These are phyloP conservation scores for Channallabes apus DNA, from an alignment of 2,797 vertebrate genomes.

Conservation along the genomic window DNA sequence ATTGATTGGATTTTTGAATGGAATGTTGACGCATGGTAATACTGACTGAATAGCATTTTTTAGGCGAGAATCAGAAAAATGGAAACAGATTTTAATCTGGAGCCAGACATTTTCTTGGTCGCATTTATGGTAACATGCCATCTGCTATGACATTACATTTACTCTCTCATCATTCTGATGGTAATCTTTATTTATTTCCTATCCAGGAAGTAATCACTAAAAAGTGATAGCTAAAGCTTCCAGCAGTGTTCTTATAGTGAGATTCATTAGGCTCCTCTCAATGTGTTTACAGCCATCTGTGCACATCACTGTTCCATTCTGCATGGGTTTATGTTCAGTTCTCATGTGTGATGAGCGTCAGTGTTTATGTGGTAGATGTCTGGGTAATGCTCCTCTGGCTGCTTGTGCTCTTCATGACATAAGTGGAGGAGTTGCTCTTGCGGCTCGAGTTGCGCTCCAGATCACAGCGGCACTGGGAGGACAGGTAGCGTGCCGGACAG, in stretches of 20 bases:
- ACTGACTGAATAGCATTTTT: slow-evolving; percentile 3
- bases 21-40: slow-evolving; percentile 1
- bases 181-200: background rate
- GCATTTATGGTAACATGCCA: slow-evolving; percentile 19
- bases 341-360: background rate
- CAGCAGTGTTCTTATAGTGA: background rate
- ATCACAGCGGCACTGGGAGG: slow-evolving; percentile 76
- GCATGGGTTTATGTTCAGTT: background rate
- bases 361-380: slow-evolving; percentile 70
- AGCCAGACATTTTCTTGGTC: slow-evolving; percentile 13
- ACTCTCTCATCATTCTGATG: background rate
- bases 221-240: background rate
- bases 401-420: slow-evolving; percentile 81
- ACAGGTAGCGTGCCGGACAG: slow-evolving; percentile 78
- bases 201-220: slow-evolving; percentile 25
- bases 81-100: slow-evolving; percentile 6
- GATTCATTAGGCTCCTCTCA: slow-evolving; percentile 13
- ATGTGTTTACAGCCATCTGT: slow-evolving; percentile 6
- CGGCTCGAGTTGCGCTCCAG: slow-evolving; percentile 81
- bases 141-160: slow-evolving; percentile 23
- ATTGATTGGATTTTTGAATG: background rate
- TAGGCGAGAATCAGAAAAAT: background rate
- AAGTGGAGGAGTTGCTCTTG: slow-evolving; percentile 92
- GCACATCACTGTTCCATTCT: background rate
- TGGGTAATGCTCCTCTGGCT: slow-evolving; percentile 86